Base-by-base conservation (phyloP, 2,113 vertebrate species). In the Mastomys coucha region DNA sequence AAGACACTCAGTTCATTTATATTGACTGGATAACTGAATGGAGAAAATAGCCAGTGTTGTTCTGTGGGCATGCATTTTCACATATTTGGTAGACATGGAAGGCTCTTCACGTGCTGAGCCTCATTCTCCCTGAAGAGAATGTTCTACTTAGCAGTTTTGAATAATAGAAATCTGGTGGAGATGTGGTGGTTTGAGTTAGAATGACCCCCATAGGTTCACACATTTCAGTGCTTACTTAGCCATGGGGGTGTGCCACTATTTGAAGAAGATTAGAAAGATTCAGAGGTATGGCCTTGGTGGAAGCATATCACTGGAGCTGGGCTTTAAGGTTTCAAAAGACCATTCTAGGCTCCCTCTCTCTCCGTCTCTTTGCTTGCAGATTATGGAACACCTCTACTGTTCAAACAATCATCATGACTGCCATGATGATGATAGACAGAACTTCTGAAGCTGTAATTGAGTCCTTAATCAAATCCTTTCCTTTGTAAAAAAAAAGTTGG, bases 361-460 rank as follows among this genome's bases (percentile, higher is more conserved):
- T 28, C 56, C 26, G 2, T 39, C 56, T 63, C 22, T 39, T 7
- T 60, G 20, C 58, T 39, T 63, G 7, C 0, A 2, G 24, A 42
- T 84, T 16, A 63, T 14, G 36, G 36, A 28, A 1, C 12, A 60
- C 36, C 58, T 60, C 20, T 16, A 28, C 36, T 82, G 6, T 39
- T 82, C 12, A n/a, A 28, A 0, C 6, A 82, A 60, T 12, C 36
- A 28, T 4, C n/a, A 42, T 31, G n/a, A 22, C 3, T 26, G 22
- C 56, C n/a, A 9, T 60, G 80, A 60, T 39, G 1, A 42, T 42
- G 16, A 28, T 2, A 22, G n/a, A 42, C 7, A 42, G n/a, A 63
- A 0, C 0, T 0, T 63, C n/a, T 42, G 13, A 42, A 28, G 39
- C 13, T 42, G 7, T 63, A 84, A 63, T 7, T 22, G 7, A 42